Base-by-base conservation (phyloP, 1,140 invertebrate genomes). In the Choristoneura fumiferana region DNA sequence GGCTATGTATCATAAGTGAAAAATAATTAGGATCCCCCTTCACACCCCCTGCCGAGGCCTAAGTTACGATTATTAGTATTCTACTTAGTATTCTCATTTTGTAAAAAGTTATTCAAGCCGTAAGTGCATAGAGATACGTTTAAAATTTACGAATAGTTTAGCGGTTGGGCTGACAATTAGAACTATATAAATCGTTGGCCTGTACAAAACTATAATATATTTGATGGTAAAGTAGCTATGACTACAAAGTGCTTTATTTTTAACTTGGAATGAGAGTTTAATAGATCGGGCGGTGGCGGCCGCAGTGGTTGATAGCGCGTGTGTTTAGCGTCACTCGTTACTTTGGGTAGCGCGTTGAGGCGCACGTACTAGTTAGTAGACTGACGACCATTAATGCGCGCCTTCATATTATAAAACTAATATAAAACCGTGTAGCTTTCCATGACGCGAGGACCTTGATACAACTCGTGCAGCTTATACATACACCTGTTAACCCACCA, bases 171-270 rank as follows among this genome's bases (percentile, higher is more conserved):
- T 37, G 61, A 49, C 57, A 45, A 52, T 37, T 58, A 38, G 34
- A 63, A 58, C 62, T 57, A 29, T 57, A 29, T 49, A 63, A 56
- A 71, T 61, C 59, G 64, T 75, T 75, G 71, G 69, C 65, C 60
- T 75, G 72, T 75, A 75, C 69, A 75, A 75, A 75, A 73, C 70
- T 71, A 69, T 74, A 71, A 69, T 74, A 71, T 71, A 74, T 64
- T 73, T 61, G 63, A 67, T 60, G 60, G 64, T 59, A 60, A 62
- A 60, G 40, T 67, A 69, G 64, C 69, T 74, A 58, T 71, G 56
- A 64, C 52, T 58, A 62, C 56, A 63, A 72, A 69, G 65, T 71
- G 69, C 69, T 75, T 75, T 71, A 71, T 75, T 75, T 73, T 71
- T 75, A 63, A 60, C 22, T 53, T 52, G 52, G 56, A 54, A 49